Percentiles rank a stretch among this genome's conserved stretches.
Evolutionary conservation across 1,140 invertebrate species (phyloP).

Genomic region (Mylabris phalerata): DNA sequence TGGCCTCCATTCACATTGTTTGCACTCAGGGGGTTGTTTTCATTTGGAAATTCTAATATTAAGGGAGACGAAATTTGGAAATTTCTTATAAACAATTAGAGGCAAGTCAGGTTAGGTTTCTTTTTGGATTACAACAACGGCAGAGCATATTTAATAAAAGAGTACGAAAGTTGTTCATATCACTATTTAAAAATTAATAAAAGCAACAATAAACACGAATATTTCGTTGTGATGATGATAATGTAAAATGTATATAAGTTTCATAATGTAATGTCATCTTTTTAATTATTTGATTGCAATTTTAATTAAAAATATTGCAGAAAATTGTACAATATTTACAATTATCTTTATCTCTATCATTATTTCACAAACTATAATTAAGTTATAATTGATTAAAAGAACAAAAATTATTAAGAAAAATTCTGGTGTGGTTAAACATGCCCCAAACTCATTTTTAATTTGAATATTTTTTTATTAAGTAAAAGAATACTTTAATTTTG

Average conservation of each 20-base stretch:
- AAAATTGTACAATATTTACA: too few species aligned
- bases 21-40: conserved; percentile 53
- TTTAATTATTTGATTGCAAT: conserved; percentile 1
- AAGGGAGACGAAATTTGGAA: too few species aligned
- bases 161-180: conserved; percentile 24
- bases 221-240: conserved; percentile 22
- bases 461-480: too few species aligned
- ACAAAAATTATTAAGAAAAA: too few species aligned
- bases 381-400: too few species aligned
- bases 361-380: too few species aligned
- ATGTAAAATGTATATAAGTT: conserved; percentile 28
- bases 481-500: conserved; percentile 7
- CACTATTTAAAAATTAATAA: not conserved
- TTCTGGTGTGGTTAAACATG: conserved; percentile 38
- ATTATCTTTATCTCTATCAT: too few species aligned
- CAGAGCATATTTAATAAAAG: conserved; percentile 8
- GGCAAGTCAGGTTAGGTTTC: conserved; percentile 23
- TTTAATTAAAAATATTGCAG: too few species aligned
- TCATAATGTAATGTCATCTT: conserved; percentile 15
- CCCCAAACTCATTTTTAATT: conserved; percentile 26
- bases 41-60: not conserved
- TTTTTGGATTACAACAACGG: not conserved
- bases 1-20: conserved; percentile 86
- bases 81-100: conserved; percentile 5
- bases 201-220: too few species aligned